phyloP scores from a whole-genome alignment of 1,140 invertebrate genomes.

The Portunus trituberculatus region DNA sequence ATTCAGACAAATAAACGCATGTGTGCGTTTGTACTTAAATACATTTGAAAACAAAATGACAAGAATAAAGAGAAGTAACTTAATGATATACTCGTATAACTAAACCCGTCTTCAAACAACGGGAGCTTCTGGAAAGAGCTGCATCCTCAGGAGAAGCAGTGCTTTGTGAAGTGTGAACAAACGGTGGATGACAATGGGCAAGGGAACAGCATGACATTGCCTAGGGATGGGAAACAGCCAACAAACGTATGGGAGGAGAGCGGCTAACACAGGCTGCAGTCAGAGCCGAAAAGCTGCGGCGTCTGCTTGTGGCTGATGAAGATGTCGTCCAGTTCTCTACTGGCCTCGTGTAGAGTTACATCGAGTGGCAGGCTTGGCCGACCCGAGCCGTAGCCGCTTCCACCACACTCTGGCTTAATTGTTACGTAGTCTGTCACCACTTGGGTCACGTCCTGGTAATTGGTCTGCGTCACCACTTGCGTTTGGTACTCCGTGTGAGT shows the following conservation, averaged over 20 bases:
- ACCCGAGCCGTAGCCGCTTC: neutral
- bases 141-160: too few relatives aligned
- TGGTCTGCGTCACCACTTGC: slow-evolving; percentile 30
- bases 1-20: neutral
- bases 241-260: too few relatives aligned
- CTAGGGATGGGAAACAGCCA: too few relatives aligned
- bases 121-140: too few relatives aligned
- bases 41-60: neutral
- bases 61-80: neutral
- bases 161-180: too few relatives aligned
- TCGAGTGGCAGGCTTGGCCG: neutral
- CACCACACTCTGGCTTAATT: slow-evolving; percentile 17
- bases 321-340: neutral
- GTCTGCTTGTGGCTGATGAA: neutral
- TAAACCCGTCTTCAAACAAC: too few relatives aligned
- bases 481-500: neutral
- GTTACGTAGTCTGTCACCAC: slow-evolving; percentile 56
- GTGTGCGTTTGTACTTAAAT: neutral
- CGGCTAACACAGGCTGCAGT: neutral
- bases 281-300: neutral
- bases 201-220: too few relatives aligned
- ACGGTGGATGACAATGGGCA: too few relatives aligned
- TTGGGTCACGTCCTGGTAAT: slow-evolving; percentile 19
- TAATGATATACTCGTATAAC: too few relatives aligned
- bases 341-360: neutral